A percentile compares a stretch with the other conserved stretches of the same genome.
phyloP scores from a whole-genome alignment of 2,113 vertebrate genomes.

The Neofelis nebulosa region DNA sequence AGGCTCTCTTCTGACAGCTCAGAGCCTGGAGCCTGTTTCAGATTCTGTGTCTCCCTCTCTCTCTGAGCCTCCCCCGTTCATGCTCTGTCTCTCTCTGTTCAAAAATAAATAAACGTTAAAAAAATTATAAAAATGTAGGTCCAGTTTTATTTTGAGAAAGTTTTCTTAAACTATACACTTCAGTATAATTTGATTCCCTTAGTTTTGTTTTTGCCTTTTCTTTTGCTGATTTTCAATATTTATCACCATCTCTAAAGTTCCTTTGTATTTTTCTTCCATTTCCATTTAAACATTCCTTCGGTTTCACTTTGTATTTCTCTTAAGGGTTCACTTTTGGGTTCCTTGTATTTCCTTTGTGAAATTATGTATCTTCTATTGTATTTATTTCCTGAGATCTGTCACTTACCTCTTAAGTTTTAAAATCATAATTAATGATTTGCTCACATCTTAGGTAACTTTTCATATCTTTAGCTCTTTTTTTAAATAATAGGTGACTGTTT shows the following conservation, averaged over 20 bases:
- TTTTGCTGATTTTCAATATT: not conserved
- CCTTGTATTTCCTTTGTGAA: not conserved
- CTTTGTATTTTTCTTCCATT: not conserved
- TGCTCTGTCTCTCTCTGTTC: too few relatives aligned
- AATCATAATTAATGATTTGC: not conserved
- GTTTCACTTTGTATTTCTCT: not conserved
- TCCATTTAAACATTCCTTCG: not conserved
- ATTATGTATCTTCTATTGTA: not conserved
- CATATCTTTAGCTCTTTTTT: not conserved
- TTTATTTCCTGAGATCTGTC: not conserved
- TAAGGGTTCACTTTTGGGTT: not conserved
- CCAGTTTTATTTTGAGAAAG: not conserved
- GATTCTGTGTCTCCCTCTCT: too few relatives aligned
- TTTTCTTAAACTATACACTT: not conserved
- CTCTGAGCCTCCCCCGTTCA: too few relatives aligned
- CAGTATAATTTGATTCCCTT: not conserved
- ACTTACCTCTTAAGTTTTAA: not conserved
- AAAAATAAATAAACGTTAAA: too few relatives aligned
- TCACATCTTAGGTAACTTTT: not conserved
- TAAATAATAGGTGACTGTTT: not conserved
- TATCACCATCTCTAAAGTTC: not conserved
- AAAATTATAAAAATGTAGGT: not conserved
- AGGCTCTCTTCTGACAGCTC: too few relatives aligned
- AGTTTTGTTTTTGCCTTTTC: not conserved
- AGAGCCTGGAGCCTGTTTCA: too few relatives aligned